These are phyloP conservation scores for Limnodromus scolopaceus DNA, from an alignment of 2,797 vertebrate genomes.

Conservation along the genomic window DNA sequence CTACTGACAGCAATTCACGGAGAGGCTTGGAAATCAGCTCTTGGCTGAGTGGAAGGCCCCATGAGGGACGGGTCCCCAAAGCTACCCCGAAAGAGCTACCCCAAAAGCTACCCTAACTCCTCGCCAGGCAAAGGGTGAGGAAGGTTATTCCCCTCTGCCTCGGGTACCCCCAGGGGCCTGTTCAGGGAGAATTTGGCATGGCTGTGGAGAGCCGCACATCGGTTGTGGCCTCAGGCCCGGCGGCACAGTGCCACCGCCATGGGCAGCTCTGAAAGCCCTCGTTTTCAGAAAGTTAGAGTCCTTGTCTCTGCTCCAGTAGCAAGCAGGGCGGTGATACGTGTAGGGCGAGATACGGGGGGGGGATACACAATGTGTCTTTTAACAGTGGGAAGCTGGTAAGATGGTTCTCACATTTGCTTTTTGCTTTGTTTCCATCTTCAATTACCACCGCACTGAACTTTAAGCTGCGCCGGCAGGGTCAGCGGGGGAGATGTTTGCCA, in stretches of 20 bases:
- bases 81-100: neutral
- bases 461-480: neutral
- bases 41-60: neutral
- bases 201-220: fast-evolving
- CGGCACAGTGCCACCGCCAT: fast-evolving
- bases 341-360: neutral
- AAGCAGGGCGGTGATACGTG: fast-evolving
- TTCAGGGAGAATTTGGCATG: fast-evolving
- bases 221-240: fast-evolving
- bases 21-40: neutral
- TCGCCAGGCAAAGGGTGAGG: neutral
- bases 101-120: neutral
- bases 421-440: neutral
- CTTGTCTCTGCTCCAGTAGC: neutral
- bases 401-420: neutral
- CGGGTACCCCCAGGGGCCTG: fast-evolving
- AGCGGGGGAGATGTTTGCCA: too few relatives aligned
- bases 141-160: neutral
- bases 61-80: neutral
- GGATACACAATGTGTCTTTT: fast-evolving
- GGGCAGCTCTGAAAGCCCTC: neutral
- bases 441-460: fast-evolving
- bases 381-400: neutral
- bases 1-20: neutral
- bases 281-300: neutral